Evolutionary conservation across 2,797 vertebrate species (phyloP), one percentile per base, ranked within the genome.

Genomic region (Darevskia mixta): DNA sequence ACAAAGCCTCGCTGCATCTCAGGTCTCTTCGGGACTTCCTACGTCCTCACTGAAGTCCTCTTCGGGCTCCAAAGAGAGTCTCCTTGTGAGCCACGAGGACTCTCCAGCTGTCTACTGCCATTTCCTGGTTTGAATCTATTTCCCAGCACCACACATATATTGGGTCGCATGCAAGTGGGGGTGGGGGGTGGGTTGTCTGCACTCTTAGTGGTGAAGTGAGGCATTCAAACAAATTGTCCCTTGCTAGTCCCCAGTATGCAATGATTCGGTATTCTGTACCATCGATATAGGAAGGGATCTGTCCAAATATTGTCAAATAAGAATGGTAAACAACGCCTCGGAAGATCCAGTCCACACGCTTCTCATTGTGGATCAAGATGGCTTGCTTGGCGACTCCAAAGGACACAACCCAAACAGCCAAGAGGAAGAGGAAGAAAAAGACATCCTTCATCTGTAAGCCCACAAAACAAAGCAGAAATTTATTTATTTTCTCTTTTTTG

Each of bases 351-450:
- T 98, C 97, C 93, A 98, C 95, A 0, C 98, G 97, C 3, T 94
- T 88, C 92, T 99, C 99, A 0, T 99, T 99, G 93, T 99, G 96
- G 87, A 99, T 98, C 88, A 99, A 97, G 94, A 99, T 99, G 79
- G 98, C 98, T 94, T 99, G 99, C 94, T 98, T 99, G 94, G 99
- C 98, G 61, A 99, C 99, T 0, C 99, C 99, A 0, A 98, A 99
- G 32, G 98, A 99, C 91, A 99, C 97, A 27, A 99, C 98, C 98
- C 98, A 99, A 95, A 99, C 98, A 8, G 98, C 98, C 96, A 99
- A 95, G 90, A 99, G 96, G 95, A 99, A 99, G 97, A 99, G 98
- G 95, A 99, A 99, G 97, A 99, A 99, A 97, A 99, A 99, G 96
- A 99, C 95, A 10, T 99, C 99, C 96, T 96, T 98, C 97, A 99